Conservation (phyloP, 1,140 invertebrate genomes). For the Drosophila seguyi region DNA sequence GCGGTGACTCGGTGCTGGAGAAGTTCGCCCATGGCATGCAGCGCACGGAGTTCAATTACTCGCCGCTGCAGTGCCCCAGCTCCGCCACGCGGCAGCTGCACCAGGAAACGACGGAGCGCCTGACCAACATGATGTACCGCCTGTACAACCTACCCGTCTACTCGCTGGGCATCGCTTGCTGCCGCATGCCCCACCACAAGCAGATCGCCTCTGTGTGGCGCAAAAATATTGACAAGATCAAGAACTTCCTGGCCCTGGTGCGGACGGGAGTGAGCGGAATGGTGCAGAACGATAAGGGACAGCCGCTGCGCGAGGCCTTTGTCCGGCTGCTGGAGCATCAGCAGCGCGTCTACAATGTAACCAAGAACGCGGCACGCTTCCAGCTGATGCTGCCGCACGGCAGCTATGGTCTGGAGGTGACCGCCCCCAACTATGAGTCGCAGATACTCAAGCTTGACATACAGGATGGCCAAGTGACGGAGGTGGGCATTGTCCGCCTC, state of each 20-base stretch:
- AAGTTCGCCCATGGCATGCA: constrained; percentile 73
- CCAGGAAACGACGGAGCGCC: constrained; percentile 57
- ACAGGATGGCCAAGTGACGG: constrained; percentile 52
- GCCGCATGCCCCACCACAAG: constrained; percentile 90
- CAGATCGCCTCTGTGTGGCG: constrained; percentile 91
- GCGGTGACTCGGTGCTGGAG: constrained; percentile 67
- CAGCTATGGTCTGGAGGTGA: constrained; percentile 87
- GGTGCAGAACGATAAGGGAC: constrained; percentile 88
- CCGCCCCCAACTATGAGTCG: constrained; percentile 87
- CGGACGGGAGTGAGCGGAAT: constrained; percentile 90
- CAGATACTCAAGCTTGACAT: constrained; percentile 85
- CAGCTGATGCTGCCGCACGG: constrained; percentile 89
- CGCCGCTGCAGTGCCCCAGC: constrained; percentile 66
- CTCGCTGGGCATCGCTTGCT: constrained; percentile 90
- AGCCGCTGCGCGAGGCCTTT: constrained; percentile 89
- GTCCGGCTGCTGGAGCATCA: constrained; percentile 88
- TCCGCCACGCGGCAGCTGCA: constrained; percentile 64
- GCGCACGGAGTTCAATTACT: constrained; percentile 73
- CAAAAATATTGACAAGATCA: constrained; percentile 89
- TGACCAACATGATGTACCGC: constrained; percentile 87
- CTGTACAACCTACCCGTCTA: constrained; percentile 87
- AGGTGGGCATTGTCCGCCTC: constrained; percentile 62
- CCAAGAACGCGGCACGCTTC: constrained; percentile 89
- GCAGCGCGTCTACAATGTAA: constrained; percentile 87
- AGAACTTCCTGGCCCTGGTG: constrained; percentile 87